These are phyloP conservation scores for Gisinianus flammeolus DNA, from an alignment of 2,888 invertebrate species.

Conservation along the genomic window DNA sequence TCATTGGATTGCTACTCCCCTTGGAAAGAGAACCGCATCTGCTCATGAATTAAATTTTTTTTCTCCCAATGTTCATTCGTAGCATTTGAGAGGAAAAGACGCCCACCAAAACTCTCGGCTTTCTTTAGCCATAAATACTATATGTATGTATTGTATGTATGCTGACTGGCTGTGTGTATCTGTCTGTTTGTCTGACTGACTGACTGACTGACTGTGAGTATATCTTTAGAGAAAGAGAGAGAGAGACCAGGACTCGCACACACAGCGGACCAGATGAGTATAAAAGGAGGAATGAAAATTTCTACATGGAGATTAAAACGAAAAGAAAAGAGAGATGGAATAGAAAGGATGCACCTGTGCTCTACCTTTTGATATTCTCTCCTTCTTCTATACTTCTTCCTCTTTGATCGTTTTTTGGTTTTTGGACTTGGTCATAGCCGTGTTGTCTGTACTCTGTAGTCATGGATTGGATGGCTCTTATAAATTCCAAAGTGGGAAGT, in stretches of 20 bases:
- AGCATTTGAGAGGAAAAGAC: conserved; percentile 22
- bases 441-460: too few species aligned
- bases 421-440: too few species aligned
- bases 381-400: neutral
- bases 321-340: conserved; percentile 2
- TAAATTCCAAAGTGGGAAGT: conserved; percentile 26
- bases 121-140: neutral
- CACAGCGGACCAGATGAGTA: neutral
- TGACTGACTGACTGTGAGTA: too few species aligned
- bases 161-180: too few species aligned
- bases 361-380: conserved; percentile 8
- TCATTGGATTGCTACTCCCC: conserved; percentile 17
- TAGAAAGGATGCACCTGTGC: conserved; percentile 28
- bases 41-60: conserved; percentile 27
- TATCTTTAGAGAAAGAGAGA: conserved; percentile 7
- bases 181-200: too few species aligned
- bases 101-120: conserved; percentile 14
- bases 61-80: conserved; percentile 10
- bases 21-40: conserved; percentile 12
- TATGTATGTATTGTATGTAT: conserved; percentile 1
- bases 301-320: neutral
- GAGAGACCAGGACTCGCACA: neutral
- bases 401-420: neutral
- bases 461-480: conserved; percentile 15
- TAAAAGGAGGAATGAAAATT: neutral